phyloP scores from a whole-genome alignment of 2,113 vertebrate species.

The Petromus typicus region DNA sequence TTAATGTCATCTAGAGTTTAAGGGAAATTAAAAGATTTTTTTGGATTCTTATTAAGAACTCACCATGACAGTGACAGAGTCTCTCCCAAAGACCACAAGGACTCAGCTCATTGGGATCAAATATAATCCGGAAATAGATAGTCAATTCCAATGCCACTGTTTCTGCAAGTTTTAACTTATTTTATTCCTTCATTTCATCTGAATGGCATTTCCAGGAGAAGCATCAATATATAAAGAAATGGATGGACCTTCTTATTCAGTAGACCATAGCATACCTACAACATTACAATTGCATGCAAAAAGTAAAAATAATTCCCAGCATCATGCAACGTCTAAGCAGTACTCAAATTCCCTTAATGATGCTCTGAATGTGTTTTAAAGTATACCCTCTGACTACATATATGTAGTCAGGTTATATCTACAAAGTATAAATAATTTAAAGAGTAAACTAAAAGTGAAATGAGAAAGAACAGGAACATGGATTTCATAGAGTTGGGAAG shows the following conservation, averaged over 20 bases:
- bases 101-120: background rate
- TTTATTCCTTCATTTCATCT: background rate
- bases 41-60: background rate
- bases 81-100: background rate
- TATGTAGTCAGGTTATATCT: too few species aligned
- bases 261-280: background rate
- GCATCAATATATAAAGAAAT: background rate
- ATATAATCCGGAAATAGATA: background rate
- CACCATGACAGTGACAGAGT: background rate
- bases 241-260: background rate
- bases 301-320: background rate
- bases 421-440: background rate
- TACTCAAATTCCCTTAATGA: background rate
- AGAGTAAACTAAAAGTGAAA: background rate
- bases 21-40: background rate
- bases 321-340: background rate
- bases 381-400: background rate
- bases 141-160: background rate
- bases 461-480: background rate
- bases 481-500: background rate
- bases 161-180: background rate
- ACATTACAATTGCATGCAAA: background rate
- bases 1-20: background rate
- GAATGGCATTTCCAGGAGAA: background rate
- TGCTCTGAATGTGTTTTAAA: background rate